Evolutionary conservation across 2,888 invertebrate genomes (phyloP), one percentile per base, ranked within the genome.

Genomic region (Cetonia aurata): DNA sequence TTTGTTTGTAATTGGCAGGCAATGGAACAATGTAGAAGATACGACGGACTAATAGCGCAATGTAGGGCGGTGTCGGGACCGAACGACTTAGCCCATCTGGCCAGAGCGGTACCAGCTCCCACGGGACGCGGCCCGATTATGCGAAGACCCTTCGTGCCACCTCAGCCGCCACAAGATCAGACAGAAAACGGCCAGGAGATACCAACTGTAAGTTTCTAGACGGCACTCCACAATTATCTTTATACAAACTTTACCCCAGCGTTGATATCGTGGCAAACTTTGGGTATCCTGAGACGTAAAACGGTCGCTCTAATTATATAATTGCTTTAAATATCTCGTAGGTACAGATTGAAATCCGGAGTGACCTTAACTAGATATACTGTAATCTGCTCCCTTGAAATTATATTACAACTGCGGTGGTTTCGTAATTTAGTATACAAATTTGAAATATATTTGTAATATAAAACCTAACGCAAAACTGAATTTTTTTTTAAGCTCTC

Each of bases 21-120:
- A 57, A 89, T 89, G 79, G 94, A 94, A 79, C 95, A 96, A 82
- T 90, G 92, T 31, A 90, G 92, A 74, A 90, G 96, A 73, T 97
- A 96, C 86, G 94, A 93, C 80, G 90, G 90, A 12, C 87, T 96
- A 57, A 89, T 92, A 75, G 88, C 90, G 60, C 93, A 95, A 78
- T 93, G 95, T 75, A 91, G 92, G 71, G 89, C 90, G 0, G 91
- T 96, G 2, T 90, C 91, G 53, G 91, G 93, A 52, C 87, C 90
- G 52, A 87, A 89, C 1, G 95, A 96, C 83, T 84, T 96, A 73
- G 90, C 91, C 25, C 92, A 94, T 80, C 89, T 96, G 78, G 93
- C 95, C 57, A 89, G 94, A 69, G 87, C 89, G 41, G 85, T 92
- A 80, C 90, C 93, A 15, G 78, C 87, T 75, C 82, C 85, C 81